A percentile compares a stretch with the other conserved stretches of the same genome.
phyloP scores from a whole-genome alignment of 2,113 vertebrate species.

The Nerophis ophidion region DNA sequence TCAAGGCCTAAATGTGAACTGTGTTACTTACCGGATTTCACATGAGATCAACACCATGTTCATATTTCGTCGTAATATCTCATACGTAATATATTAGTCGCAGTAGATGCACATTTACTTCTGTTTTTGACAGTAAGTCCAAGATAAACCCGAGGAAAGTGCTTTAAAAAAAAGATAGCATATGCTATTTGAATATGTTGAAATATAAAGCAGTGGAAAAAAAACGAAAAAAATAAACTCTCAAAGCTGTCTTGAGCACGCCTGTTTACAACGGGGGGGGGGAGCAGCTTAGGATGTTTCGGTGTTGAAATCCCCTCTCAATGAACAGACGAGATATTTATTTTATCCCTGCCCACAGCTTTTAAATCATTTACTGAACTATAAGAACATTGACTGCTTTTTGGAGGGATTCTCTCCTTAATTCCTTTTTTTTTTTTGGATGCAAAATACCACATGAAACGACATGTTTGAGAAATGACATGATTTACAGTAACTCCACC shows the following conservation, averaged over 20 bases:
- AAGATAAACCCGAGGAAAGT: constrained; percentile 2
- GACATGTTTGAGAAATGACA: constrained; percentile 30
- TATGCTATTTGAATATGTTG: neutral
- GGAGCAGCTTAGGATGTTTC: constrained; percentile 65
- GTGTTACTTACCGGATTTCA: neutral
- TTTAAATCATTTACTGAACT: constrained; percentile 59
- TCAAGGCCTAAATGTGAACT: neutral
- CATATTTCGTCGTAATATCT: neutral
- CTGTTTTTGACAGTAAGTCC: constrained; percentile 5
- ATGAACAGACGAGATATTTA: constrained; percentile 57
- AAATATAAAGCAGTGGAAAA: constrained; percentile 11
- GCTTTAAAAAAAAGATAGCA: constrained; percentile 17
- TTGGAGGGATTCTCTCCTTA: constrained; percentile 43
- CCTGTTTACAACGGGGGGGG: constrained; percentile 61
- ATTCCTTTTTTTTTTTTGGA: constrained; percentile 57
- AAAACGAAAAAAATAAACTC: constrained; percentile 25
- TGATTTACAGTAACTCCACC: constrained; percentile 7
- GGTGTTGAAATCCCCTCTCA: constrained; percentile 55
- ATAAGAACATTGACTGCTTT: constrained; percentile 40
- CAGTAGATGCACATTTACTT: neutral
- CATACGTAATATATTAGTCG: neutral
- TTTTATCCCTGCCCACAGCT: constrained; percentile 55
- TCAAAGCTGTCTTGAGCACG: constrained; percentile 52
- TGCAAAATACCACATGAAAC: constrained; percentile 45
- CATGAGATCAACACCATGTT: neutral